Conservation (phyloP, 1,140 invertebrate genomes). For the Dendrolimus kikuchii region DNA sequence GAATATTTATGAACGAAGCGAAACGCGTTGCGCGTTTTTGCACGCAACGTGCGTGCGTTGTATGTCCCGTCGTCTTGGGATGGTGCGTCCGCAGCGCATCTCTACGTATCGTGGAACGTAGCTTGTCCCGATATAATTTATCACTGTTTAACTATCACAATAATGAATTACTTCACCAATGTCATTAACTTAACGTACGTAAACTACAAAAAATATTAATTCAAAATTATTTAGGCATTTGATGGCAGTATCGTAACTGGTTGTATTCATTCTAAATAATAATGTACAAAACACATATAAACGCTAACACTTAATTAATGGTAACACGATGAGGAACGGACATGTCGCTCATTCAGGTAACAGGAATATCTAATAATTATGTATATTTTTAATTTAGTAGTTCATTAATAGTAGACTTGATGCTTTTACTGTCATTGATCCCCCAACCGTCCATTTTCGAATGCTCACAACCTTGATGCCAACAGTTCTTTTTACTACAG, state of each 20-base stretch:
- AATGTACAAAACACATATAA: slow-evolving; percentile 62
- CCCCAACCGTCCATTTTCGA: slow-evolving; percentile 7
- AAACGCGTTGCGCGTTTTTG: neutral
- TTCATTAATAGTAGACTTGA: slow-evolving; percentile 4
- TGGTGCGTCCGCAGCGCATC: neutral
- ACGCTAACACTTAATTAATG: slow-evolving; percentile 65
- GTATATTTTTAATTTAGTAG: slow-evolving; percentile 24
- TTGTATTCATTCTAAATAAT: slow-evolving; percentile 59
- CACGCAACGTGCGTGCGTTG: slow-evolving; percentile 1
- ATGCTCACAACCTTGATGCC: slow-evolving; percentile 9
- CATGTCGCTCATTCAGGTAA: slow-evolving; percentile 66
- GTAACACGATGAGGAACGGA: slow-evolving; percentile 69
- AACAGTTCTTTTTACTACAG: neutral
- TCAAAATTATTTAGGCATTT: slow-evolving; percentile 67
- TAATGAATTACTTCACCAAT: slow-evolving; percentile 66
- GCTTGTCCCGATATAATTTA: slow-evolving; percentile 29
- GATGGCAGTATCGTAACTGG: slow-evolving; percentile 70
- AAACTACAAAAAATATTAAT: slow-evolving; percentile 52
- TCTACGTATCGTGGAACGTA: neutral
- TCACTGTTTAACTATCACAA: slow-evolving; percentile 63
- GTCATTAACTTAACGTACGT: slow-evolving; percentile 41
- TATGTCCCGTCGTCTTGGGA: too few species aligned
- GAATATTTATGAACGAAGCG: slow-evolving; percentile 10
- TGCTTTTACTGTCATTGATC: neutral
- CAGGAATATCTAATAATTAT: slow-evolving; percentile 45